These are phyloP conservation scores for Gopherus evgoodei DNA, from an alignment of 2,113 vertebrate species.

Conservation along the genomic window DNA sequence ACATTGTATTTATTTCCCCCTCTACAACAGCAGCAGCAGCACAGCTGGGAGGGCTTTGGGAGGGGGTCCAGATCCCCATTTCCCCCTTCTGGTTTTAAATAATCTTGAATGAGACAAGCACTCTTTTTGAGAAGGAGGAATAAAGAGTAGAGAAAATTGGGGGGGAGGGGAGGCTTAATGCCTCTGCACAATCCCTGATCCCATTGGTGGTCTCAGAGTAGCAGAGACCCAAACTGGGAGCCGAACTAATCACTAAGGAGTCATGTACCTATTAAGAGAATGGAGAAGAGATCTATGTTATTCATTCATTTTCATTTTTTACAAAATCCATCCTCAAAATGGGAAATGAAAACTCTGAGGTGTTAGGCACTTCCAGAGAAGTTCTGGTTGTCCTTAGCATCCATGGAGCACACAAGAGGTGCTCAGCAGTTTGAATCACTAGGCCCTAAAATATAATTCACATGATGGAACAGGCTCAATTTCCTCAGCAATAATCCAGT, in stretches of 20 bases:
- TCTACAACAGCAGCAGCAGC: not conserved
- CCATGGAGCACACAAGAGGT: not conserved
- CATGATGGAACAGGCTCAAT: not conserved
- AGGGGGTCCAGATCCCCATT: not conserved
- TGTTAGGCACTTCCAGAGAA: not conserved
- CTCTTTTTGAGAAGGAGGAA: not conserved
- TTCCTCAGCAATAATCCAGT: not conserved
- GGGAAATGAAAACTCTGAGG: not conserved
- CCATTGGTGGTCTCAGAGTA: not conserved
- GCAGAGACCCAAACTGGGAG: not conserved
- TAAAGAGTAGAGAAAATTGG: no score
- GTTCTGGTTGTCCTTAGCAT: not conserved
- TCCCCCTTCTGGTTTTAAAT: not conserved
- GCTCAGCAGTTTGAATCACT: not conserved
- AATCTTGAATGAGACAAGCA: not conserved
- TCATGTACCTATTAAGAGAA: not conserved
- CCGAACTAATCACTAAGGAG: not conserved
- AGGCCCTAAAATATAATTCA: not conserved
- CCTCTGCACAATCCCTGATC: not conserved
- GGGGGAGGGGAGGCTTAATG: not conserved
- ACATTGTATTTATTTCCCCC: not conserved
- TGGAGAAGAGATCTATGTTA: not conserved
- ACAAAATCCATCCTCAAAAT: not conserved
- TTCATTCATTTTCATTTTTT: not conserved
- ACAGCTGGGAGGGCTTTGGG: not conserved